phyloP scores from a whole-genome alignment of 2,888 invertebrate species.

The Cephus pulcher region DNA sequence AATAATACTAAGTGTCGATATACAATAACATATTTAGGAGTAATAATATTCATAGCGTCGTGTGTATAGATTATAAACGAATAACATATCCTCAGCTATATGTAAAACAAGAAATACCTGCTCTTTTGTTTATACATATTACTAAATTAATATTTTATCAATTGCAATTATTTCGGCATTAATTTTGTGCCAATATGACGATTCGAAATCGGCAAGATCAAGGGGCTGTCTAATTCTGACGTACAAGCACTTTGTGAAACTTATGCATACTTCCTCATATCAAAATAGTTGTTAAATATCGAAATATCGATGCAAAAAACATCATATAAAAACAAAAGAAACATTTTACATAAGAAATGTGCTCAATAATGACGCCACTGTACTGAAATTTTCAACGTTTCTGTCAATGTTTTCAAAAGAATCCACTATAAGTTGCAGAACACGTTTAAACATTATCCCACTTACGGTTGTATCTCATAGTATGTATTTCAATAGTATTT shows the following conservation, averaged over 20 bases:
- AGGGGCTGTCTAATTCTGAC: neutral
- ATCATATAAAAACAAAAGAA: neutral
- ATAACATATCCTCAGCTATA: slow-evolving; percentile 22
- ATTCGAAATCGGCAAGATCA: neutral
- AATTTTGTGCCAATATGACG: neutral
- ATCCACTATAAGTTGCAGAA: neutral
- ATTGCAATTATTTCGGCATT: neutral
- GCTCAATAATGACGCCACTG: neutral
- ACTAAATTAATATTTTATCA: neutral
- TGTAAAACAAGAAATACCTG: slow-evolving; percentile 20
- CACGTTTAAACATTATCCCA: neutral
- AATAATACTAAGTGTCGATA: slow-evolving; percentile 26
- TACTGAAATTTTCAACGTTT: neutral
- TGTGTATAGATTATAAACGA: slow-evolving; percentile 15
- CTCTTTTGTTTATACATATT: slow-evolving; percentile 9
- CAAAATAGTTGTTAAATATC: neutral
- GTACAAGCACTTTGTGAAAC: neutral
- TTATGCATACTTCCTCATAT: neutral
- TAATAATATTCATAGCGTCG: slow-evolving; percentile 24
- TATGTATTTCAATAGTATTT: no score
- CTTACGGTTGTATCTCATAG: no score
- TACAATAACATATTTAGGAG: slow-evolving; percentile 24
- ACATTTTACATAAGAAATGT: neutral
- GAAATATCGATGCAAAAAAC: neutral
- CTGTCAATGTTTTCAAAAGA: neutral